Evolutionary conservation across 2,113 vertebrate genomes (phyloP), one percentile per base, ranked within the genome.

Genomic region (Quiscalus mexicanus): DNA sequence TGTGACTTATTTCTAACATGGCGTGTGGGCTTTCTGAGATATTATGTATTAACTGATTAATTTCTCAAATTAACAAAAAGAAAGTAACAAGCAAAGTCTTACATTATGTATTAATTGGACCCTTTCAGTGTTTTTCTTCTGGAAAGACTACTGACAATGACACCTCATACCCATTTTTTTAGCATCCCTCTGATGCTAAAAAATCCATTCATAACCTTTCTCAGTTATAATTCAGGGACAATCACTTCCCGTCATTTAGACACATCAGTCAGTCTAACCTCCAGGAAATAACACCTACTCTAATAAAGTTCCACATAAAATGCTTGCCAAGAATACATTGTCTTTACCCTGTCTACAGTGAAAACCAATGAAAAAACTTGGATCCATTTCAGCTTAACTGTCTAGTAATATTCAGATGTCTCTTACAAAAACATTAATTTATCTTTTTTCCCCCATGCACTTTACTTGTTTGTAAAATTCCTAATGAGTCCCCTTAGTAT

Each of bases 371-470:
- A 58, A 80, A 63, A 67, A 89, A 63, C 60, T 37, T 62, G 21
- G 20, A 45, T 89, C 21, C 11, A 45, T 89, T 37, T 50, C 30
- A 63, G 28, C n/a, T 89, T 24, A 82, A 14, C 18, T 58, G 3
- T 16, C 18, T 58, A 35, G 9, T 12, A 59, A 55, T 33, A 63
- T 25, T 70, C 22, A 73, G 3, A 2, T 42, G 30, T 67, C 22
- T 68, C 69, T 75, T 37, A 58, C 7, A 82, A 39, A 84, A 73
- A 70, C 1, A 10, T 19, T 33, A 21, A 21, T 50, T 78, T 88
- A 62, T 4, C 3, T 42, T 37, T 78, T 8, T 69, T 3, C 12
- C 6, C 30, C 31, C 14, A 5, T 12, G 3, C 10, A 3, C 3
- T 83, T 85, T 56, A 24, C 10, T 77, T 65, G 22, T 37, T 80